Evolutionary conservation across 2,113 vertebrate genomes (phyloP).

Genomic region (Rhegmatorhina hoffmannsi): DNA sequence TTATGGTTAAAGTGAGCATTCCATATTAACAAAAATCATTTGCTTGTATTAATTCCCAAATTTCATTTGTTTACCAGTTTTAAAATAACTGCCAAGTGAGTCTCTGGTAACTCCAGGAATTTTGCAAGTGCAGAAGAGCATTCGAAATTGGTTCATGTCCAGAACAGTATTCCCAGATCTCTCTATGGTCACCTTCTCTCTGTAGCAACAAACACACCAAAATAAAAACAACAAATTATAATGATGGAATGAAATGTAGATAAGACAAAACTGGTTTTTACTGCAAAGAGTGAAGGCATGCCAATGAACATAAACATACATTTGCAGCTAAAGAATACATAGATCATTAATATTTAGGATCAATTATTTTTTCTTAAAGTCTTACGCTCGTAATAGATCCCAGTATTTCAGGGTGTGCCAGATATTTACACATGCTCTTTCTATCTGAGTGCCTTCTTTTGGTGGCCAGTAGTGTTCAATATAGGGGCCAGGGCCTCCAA

Average conservation of each 20-base stretch:
- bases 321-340: neutral
- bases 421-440: slow-evolving; percentile 81
- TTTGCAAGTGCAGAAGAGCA: slow-evolving; percentile 92
- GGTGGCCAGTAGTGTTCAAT: slow-evolving; percentile 92
- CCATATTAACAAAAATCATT: neutral
- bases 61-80: slow-evolving; percentile 80
- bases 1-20: neutral
- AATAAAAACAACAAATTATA: neutral
- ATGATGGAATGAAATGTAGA: neutral
- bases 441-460: slow-evolving; percentile 84
- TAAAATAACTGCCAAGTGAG: slow-evolving; percentile 84
- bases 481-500: slow-evolving; percentile 83
- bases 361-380: neutral
- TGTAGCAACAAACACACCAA: slow-evolving; percentile 52
- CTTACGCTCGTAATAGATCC: slow-evolving; percentile 89
- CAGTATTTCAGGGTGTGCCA: slow-evolving; percentile 91
- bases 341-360: neutral
- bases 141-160: slow-evolving; percentile 94
- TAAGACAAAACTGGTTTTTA: neutral
- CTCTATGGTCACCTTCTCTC: slow-evolving; percentile 86
- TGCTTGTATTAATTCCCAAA: neutral
- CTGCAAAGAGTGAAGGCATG: neutral
- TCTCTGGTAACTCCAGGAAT: slow-evolving; percentile 90
- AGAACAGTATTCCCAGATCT: slow-evolving; percentile 78
- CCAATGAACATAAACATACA: neutral